These are phyloP conservation scores for Microctenopoma stevenorrisi DNA, from an alignment of 2,797 vertebrate species.

Conservation along the genomic window DNA sequence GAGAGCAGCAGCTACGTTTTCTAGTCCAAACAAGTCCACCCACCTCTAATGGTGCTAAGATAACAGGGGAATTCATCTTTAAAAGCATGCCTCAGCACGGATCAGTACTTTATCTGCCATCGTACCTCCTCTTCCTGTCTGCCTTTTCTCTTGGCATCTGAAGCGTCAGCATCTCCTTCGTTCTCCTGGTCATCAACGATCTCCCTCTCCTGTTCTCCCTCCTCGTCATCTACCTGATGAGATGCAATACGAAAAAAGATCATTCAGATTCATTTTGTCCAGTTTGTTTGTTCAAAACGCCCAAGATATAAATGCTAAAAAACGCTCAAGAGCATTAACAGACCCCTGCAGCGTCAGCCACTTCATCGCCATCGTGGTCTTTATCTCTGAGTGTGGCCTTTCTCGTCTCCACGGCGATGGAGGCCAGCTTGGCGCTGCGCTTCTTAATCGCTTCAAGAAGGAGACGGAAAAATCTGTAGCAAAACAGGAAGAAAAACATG, in stretches of 20 bases:
- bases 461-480: constrained; percentile 88
- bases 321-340: background rate
- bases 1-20: too few relatives aligned
- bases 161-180: constrained; percentile 95
- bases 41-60: too few relatives aligned
- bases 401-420: constrained; percentile 86
- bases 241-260: background rate
- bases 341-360: constrained; percentile 27
- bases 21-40: background rate
- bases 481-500: too few relatives aligned
- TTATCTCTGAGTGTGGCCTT: constrained; percentile 85
- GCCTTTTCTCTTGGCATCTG: constrained; percentile 86
- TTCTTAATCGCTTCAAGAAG: constrained; percentile 90
- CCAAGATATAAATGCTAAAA: too few relatives aligned
- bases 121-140: constrained; percentile 94
- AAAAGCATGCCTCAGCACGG: background rate
- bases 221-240: constrained; percentile 65
- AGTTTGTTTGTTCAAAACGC: background rate
- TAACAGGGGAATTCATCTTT: background rate
- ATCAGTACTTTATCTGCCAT: background rate
- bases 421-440: constrained; percentile 86
- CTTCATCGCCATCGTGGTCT: constrained; percentile 55
- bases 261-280: background rate
- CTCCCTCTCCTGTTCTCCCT: constrained; percentile 74
- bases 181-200: constrained; percentile 89